A percentile compares a stretch with the other conserved stretches of the same genome.
Evolutionary conservation across 2,888 invertebrate genomes (phyloP).

Genomic region (Liposcelis brunnea): DNA sequence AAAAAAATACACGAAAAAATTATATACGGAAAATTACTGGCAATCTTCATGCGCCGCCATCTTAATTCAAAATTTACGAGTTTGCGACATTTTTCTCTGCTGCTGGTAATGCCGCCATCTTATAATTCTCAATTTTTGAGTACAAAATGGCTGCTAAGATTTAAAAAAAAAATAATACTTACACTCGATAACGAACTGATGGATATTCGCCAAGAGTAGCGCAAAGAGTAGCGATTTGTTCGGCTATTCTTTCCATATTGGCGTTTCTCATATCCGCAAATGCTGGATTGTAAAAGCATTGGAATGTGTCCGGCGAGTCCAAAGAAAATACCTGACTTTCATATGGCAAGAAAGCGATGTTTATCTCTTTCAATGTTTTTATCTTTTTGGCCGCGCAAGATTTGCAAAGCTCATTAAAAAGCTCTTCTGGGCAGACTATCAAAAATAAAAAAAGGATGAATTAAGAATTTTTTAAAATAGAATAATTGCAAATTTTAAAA

Average conservation of each 20-base stretch:
- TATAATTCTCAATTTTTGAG: too few species aligned
- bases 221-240: slow-evolving; percentile 98
- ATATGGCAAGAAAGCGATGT: slow-evolving; percentile 96
- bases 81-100: too few species aligned
- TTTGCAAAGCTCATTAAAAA: slow-evolving; percentile 94
- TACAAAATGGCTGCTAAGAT: too few species aligned
- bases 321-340: slow-evolving; percentile 95
- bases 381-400: slow-evolving; percentile 86
- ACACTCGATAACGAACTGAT: slow-evolving; percentile 76
- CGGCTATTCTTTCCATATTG: slow-evolving; percentile 94
- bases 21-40: too few species aligned
- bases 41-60: too few species aligned
- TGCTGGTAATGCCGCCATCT: too few species aligned
- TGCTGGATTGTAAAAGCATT: slow-evolving; percentile 87
- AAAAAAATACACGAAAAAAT: slow-evolving; percentile 18
- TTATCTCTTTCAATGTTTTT: slow-evolving; percentile 95
- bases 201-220: slow-evolving; percentile 98
- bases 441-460: slow-evolving; percentile 11
- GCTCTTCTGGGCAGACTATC: slow-evolving; percentile 84
- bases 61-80: too few species aligned
- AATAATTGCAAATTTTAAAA: not conserved
- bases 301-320: slow-evolving; percentile 93
- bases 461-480: too few species aligned
- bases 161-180: slow-evolving; percentile 18
- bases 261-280: slow-evolving; percentile 65